Evolutionary conservation across 1,140 invertebrate genomes (phyloP).

Genomic region (Gonioctena quinquepunctata): DNA sequence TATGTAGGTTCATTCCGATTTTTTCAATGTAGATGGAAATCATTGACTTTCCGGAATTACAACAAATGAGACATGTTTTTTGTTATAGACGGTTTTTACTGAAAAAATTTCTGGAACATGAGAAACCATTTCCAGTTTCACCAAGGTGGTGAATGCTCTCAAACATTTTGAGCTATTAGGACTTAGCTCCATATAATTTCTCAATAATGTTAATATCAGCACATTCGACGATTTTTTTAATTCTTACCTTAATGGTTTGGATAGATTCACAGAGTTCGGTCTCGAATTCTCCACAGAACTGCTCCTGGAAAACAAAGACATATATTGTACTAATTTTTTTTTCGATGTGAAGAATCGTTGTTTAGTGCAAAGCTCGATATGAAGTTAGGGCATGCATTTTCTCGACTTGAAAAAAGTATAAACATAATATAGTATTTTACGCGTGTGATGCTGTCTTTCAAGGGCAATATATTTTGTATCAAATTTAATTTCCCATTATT

Average conservation of each 20-base stretch:
- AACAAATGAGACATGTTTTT: not conserved
- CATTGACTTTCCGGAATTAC: too few relatives aligned
- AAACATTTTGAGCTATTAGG: not conserved
- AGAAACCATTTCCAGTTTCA: not conserved
- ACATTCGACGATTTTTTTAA: too few relatives aligned
- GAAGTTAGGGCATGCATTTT: too few relatives aligned
- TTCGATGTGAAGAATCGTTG: not conserved
- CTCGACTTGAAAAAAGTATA: too few relatives aligned
- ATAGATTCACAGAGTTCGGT: constrained; percentile 12
- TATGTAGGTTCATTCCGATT: too few relatives aligned
- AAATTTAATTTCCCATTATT: too few relatives aligned
- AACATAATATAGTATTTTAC: too few relatives aligned
- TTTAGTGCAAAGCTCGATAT: not conserved
- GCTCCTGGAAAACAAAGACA: constrained; percentile 13
- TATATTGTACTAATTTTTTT: not conserved
- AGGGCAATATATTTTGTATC: too few relatives aligned
- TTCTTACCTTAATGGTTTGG: constrained; percentile 3
- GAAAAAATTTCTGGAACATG: not conserved
- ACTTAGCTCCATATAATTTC: not conserved
- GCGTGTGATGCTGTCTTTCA: too few relatives aligned
- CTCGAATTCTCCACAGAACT: constrained; percentile 16
- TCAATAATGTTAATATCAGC: too few relatives aligned
- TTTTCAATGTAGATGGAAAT: too few relatives aligned
- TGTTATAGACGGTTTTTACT: not conserved
- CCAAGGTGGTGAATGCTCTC: not conserved